Evolutionary conservation across 2,797 vertebrate species (phyloP).

Genomic region (Danionella dracula): DNA sequence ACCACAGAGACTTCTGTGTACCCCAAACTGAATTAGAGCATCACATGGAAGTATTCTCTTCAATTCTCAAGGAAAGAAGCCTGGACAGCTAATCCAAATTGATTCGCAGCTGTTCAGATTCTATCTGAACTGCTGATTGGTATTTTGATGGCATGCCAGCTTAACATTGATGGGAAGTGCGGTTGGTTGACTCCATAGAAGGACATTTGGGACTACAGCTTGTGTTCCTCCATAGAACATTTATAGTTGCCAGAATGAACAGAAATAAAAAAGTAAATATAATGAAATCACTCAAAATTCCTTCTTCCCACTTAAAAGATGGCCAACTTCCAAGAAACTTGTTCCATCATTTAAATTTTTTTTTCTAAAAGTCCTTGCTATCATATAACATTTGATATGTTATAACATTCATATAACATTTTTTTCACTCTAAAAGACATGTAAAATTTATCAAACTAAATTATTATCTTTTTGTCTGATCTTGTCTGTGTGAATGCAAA

Average conservation of each 20-base stretch:
- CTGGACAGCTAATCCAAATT: constrained; percentile 48
- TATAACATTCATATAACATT: no score
- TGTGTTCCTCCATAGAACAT: not conserved
- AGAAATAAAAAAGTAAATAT: not conserved
- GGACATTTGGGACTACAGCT: constrained; percentile 38
- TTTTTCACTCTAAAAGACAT: no score
- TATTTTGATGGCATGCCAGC: constrained; percentile 48
- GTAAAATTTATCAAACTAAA: no score
- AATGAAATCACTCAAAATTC: not conserved
- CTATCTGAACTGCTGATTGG: constrained; percentile 40
- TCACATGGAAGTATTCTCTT: constrained; percentile 5
- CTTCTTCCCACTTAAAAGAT: no score
- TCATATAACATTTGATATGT: no score
- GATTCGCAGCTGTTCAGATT: constrained; percentile 46
- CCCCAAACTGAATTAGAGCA: constrained; percentile 32
- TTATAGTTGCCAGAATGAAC: not conserved
- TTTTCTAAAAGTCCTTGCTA: no score
- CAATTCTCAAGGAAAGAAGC: constrained; percentile 17
- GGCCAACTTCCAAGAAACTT: no score
- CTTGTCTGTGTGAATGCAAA: no score
- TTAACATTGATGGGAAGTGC: constrained; percentile 34
- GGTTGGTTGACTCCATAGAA: constrained; percentile 26
- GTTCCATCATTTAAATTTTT: no score
- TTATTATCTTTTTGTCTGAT: no score
- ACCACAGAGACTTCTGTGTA: not conserved